Conservation (phyloP, 2,888 invertebrate species). For the Acleris sparsana region DNA sequence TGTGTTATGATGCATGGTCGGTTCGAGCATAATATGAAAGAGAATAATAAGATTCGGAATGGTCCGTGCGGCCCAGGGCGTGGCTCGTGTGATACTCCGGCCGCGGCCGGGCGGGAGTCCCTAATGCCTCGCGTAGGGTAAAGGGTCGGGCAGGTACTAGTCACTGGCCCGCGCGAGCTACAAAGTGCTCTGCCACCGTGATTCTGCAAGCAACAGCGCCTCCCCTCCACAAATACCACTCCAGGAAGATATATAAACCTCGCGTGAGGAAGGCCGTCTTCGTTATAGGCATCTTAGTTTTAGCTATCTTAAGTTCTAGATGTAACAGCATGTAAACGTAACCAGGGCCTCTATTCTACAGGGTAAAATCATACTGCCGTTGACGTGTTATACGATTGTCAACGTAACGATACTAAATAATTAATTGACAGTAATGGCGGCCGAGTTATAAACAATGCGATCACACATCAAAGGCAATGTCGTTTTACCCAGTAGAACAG, state of each 20-base stretch:
- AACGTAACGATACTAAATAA: too few species aligned
- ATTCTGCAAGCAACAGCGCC: too few species aligned
- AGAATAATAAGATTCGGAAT: neutral
- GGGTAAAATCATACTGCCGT: too few species aligned
- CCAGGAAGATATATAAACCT: neutral
- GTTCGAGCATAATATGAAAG: constrained; percentile 3
- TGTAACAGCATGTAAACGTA: constrained; percentile 32
- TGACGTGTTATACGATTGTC: too few species aligned
- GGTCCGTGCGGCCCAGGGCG: neutral
- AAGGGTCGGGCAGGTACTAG: neutral
- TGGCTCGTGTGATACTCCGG: neutral
- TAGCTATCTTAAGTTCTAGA: constrained; percentile 34
- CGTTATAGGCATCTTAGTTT: constrained; percentile 36
- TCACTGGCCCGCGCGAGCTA: too few species aligned
- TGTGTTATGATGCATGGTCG: neutral
- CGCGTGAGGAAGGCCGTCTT: constrained; percentile 18
- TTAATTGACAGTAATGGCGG: too few species aligned
- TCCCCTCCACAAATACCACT: neutral
- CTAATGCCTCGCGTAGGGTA: neutral
- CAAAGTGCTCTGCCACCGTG: too few species aligned
- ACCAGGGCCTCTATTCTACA: neutral
- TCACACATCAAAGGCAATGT: too few species aligned
- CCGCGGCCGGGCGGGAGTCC: neutral
- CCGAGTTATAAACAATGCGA: too few species aligned
- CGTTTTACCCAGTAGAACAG: too few species aligned